These are phyloP conservation scores for Phaethornis superciliosus DNA, from an alignment of 2,113 vertebrate species.

Conservation along the genomic window DNA sequence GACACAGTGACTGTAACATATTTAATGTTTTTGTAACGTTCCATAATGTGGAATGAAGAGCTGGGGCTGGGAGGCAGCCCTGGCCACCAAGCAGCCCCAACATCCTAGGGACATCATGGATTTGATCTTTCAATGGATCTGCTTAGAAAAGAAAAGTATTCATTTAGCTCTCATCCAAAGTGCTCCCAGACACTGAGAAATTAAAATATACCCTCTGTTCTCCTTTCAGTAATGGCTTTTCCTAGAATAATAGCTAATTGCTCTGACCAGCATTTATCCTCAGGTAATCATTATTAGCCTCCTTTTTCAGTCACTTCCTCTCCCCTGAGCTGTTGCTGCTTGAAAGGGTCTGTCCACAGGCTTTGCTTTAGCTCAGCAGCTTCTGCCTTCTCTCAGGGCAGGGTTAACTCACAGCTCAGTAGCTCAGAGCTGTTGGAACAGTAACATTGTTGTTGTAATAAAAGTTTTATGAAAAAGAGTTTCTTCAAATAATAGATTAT, in stretches of 20 bases:
- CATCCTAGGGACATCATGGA: neutral
- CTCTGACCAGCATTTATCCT: constrained; percentile 27
- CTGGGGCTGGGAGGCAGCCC: neutral
- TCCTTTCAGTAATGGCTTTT: neutral
- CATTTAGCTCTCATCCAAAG: neutral
- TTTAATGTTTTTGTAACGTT: neutral
- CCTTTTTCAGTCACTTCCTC: neutral
- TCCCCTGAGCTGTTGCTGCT: neutral
- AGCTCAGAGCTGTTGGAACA: constrained; percentile 24
- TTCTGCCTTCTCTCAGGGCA: neutral
- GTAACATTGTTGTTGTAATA: constrained; percentile 6
- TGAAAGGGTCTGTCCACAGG: neutral
- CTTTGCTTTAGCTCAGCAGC: neutral
- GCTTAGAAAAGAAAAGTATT: neutral
- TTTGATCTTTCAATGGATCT: neutral
- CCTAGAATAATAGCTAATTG: constrained; percentile 20
- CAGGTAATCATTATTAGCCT: neutral
- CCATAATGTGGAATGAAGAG: neutral
- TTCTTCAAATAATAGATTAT: constrained; percentile 25
- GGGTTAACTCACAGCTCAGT: constrained; percentile 12
- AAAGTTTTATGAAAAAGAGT: neutral
- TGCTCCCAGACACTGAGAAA: neutral
- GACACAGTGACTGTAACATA: neutral
- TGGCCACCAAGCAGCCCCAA: neutral
- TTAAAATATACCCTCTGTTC: neutral